Evolutionary conservation across 2,888 invertebrate genomes (phyloP), one percentile per base, ranked within the genome.

Genomic region (Flexamia atlantica): DNA sequence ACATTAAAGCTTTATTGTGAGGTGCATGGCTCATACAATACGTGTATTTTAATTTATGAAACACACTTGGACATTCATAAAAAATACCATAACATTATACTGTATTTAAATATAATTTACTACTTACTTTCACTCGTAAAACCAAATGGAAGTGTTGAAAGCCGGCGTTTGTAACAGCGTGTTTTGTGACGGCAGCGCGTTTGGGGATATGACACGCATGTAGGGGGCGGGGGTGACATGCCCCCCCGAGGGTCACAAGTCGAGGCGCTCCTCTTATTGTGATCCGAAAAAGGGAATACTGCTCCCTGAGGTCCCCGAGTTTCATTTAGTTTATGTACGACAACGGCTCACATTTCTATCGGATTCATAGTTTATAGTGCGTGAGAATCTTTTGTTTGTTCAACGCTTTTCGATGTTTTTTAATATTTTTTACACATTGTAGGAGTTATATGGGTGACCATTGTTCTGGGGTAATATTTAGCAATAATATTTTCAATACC

Each of bases 231-330:
- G 64, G 64, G 28, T 28, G 64, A 1, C 28, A 30, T 17, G 30
- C 1, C 5, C 64, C 64, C 57, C 64, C 25, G 3, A 30, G 64
- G 64, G 64, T 28, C 4, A 4, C 3, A 28, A 14, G 28, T 28
- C 20, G 50, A 12, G 20, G 57, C 57, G 64, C 17, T 3, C 14
- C 64, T 25, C 64, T 25, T 64, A 64, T 64, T 64, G 64, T 64
- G 64, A 64, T 64, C 64, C 28, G 64, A 64, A 64, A 64, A 64
- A 0, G 64, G 64, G 64, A 64, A 64, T 25, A 64, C 64, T 3
- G 64, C 64, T 30, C 64, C 30, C 64, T 10, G 28, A 30, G 64
- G 64, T 23, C 64, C 53, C 20, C 20, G 53, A 17, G 12, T 46
- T 10, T 46, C 46, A 46, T 46, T 57, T 23, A 3, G 57, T 57